Conservation (phyloP, 2,888 invertebrate genomes). For the Ormia ochracea region DNA sequence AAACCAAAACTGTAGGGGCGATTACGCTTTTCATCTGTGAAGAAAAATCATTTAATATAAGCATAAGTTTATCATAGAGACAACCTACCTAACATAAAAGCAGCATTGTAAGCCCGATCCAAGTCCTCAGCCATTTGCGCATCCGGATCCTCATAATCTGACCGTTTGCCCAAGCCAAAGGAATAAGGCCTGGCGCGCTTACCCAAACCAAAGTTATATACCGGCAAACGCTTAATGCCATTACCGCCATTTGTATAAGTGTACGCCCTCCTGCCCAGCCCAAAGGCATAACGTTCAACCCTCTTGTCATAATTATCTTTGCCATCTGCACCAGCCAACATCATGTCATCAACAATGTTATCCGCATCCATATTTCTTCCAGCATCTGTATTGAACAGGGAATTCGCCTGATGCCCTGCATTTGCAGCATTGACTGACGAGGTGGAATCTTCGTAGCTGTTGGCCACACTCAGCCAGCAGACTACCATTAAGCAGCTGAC, state of each 20-base stretch:
- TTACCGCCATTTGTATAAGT: slow-evolving; percentile 75
- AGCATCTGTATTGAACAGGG: slow-evolving; percentile 57
- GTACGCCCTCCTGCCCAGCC: slow-evolving; percentile 82
- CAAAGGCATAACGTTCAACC: slow-evolving; percentile 83
- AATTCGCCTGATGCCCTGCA: slow-evolving; percentile 59
- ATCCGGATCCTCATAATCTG: slow-evolving; percentile 69
- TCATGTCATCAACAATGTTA: slow-evolving; percentile 27
- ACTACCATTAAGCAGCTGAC: slow-evolving; percentile 66
- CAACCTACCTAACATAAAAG: slow-evolving; percentile 51
- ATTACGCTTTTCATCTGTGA: slow-evolving; percentile 78
- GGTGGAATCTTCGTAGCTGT: slow-evolving; percentile 63
- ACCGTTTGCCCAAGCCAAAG: slow-evolving; percentile 76
- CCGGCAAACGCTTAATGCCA: slow-evolving; percentile 76
- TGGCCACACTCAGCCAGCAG: slow-evolving; percentile 68
- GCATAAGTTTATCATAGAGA: too few relatives aligned
- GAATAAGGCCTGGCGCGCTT: slow-evolving; percentile 76
- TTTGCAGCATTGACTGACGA: neutral
- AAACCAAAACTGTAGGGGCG: slow-evolving; percentile 83
- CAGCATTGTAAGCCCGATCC: slow-evolving; percentile 52
- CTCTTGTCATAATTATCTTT: slow-evolving; percentile 78
- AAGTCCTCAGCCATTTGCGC: slow-evolving; percentile 65
- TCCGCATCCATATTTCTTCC: slow-evolving; percentile 63
- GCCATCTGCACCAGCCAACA: neutral
- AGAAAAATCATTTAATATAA: neutral
- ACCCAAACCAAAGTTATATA: slow-evolving; percentile 76